Evolutionary conservation across 2,797 vertebrate genomes (phyloP).

Genomic region (Chaenodraco wilsoni): DNA sequence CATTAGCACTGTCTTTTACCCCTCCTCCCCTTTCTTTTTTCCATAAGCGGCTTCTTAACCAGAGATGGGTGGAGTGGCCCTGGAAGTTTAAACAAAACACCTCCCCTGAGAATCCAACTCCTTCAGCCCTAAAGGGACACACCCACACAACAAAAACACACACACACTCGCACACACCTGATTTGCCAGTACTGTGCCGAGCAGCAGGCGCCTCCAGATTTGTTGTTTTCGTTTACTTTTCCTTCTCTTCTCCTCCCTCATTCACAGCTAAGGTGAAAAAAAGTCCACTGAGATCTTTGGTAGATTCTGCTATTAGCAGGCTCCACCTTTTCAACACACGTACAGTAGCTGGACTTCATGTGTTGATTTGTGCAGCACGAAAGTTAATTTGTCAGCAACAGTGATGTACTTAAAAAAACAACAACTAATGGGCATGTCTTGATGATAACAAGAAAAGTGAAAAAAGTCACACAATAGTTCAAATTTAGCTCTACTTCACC

Average conservation of each 20-base stretch:
- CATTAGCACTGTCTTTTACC: constrained; percentile 61
- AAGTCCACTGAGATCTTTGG: constrained; percentile 55
- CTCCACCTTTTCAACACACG: constrained; percentile 57
- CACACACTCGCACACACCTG: constrained; percentile 64
- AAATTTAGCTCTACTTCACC: constrained; percentile 43
- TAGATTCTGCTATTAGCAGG: constrained; percentile 48
- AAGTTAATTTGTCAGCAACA: constrained; percentile 37
- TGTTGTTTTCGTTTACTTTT: constrained; percentile 66
- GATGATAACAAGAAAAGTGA: constrained; percentile 25
- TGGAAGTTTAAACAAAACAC: constrained; percentile 76
- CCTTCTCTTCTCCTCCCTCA: constrained; percentile 43
- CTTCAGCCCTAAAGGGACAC: constrained; percentile 53
- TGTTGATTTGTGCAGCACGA: constrained; percentile 43
- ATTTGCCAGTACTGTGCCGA: constrained; percentile 65
- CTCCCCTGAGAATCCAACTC: constrained; percentile 62
- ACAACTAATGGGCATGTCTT: constrained; percentile 17
- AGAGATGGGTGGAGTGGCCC: constrained; percentile 61
- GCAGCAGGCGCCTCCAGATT: constrained; percentile 68
- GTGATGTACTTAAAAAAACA: background rate
- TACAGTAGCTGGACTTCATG: constrained; percentile 39
- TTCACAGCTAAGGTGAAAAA: constrained; percentile 76
- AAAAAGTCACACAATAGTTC: constrained; percentile 41
- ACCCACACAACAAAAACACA: constrained; percentile 47
- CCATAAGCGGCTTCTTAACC: constrained; percentile 67
- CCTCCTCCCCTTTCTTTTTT: constrained; percentile 13